These are phyloP conservation scores for Garra rufa DNA, from an alignment of 2,113 vertebrate species.

Conservation along the genomic window DNA sequence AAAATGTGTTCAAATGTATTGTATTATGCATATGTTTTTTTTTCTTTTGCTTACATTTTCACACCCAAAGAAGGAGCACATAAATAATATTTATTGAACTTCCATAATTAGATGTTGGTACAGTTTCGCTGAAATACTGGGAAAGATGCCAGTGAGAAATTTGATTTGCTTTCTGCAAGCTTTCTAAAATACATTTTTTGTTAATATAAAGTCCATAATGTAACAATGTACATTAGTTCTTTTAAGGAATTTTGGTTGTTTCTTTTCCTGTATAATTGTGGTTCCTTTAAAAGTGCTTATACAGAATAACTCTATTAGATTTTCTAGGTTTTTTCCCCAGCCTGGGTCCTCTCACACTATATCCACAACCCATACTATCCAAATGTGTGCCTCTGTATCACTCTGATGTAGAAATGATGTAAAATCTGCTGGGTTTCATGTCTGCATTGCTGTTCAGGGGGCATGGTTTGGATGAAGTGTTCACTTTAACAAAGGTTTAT, in stretches of 20 bases:
- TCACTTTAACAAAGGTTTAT: not conserved
- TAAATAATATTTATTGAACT: not conserved
- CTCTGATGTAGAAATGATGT: conserved; percentile 23
- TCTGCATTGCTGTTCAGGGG: conserved; percentile 76
- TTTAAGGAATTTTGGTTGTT: conserved; percentile 73
- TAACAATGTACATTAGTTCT: not conserved
- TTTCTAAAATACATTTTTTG: not conserved
- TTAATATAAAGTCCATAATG: not conserved
- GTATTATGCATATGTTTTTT: not conserved
- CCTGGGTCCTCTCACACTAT: not conserved
- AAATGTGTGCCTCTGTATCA: conserved; percentile 25
- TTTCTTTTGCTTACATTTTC: conserved; percentile 6
- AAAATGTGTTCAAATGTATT: not conserved
- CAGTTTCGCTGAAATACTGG: not conserved
- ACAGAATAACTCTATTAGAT: not conserved
- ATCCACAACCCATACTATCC: not conserved
- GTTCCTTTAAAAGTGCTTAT: conserved; percentile 11
- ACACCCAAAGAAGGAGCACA: not conserved
- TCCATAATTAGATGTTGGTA: not conserved
- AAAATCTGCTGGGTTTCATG: conserved; percentile 40
- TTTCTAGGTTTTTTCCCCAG: not conserved
- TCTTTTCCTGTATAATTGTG: conserved; percentile 68
- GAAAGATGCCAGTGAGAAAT: not conserved
- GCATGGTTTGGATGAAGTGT: conserved; percentile 65
- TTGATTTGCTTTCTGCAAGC: not conserved